Evolutionary conservation across 1,140 invertebrate species (phyloP), one percentile per base, ranked within the genome.

Genomic region (Andrena cerasifolii): DNA sequence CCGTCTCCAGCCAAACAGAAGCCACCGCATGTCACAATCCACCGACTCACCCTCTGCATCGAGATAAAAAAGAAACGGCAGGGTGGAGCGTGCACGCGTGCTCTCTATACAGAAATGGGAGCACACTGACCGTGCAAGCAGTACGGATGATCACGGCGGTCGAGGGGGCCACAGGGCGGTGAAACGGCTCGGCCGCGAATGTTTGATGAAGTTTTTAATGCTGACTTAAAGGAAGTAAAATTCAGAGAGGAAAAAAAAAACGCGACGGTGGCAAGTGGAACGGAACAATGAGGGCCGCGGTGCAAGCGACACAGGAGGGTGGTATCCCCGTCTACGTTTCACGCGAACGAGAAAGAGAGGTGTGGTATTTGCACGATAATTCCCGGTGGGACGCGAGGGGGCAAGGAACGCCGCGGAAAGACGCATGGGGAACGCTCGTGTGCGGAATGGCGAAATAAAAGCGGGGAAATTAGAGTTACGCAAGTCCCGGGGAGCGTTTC

Each of bases 321-420:
- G 43, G 66, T 31, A 68, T 76, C 2, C 53, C 6, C 43, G 21
- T 59, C 24, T 68, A 58, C 65, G 8, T 76, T 76, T 68, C 73
- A 26, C 61, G 65, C 63, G 53, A 59, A 59, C 73, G 28, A 58
- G 73, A 76, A 76, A 76, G 43, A 76, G 43, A 67, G 73, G 73
- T 76, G 73, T 28, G 73, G 40, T 58, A 53, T 58, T 76, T 62
- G 73, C 73, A 33, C 63, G 73, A 76, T 76, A 76, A 76, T 76
- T 76, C 73, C 73, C 73, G 12, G 18, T n/a, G 73, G 73, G 47
- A 56, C 67, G 62, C 47, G 10, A 47, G 18, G 12, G 28, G 33
- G 45, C 28, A 47, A 63, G 59, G 59, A 33, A 66, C 26, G 40
- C 18, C 26, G 40, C 18, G 16, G 28, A 21, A 59, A 76, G 73